Percentiles rank a stretch among this genome's conserved stretches.
Conservation (phyloP, 2,797 vertebrate species). For the Leptoclinus maculatus region DNA sequence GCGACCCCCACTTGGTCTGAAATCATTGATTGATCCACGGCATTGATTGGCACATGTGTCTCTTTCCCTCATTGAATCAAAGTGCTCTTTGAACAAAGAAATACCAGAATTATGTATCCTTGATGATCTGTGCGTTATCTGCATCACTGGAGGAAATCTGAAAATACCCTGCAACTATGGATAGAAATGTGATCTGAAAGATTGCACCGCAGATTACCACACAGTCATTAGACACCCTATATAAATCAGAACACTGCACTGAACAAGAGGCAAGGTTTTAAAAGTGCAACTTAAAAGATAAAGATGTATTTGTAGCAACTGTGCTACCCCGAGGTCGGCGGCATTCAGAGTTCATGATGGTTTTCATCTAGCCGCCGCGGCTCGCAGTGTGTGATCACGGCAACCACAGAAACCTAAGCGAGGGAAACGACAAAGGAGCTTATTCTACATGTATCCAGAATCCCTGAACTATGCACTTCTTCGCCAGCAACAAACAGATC, state of each 20-base stretch:
- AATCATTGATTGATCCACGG: conserved; percentile 30
- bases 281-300: neutral
- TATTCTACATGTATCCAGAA: neutral
- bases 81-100: conserved; percentile 26
- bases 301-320: neutral
- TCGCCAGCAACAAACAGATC: neutral
- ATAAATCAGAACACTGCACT: neutral
- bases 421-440: neutral
- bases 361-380: neutral
- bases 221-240: neutral
- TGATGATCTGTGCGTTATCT: conserved; percentile 15
- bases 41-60: conserved; percentile 36
- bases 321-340: too few species aligned
- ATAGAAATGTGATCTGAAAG: too few species aligned
- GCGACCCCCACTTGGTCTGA: conserved; percentile 20
- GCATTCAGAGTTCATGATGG: neutral
- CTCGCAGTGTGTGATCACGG: neutral
- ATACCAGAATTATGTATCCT: conserved; percentile 12
- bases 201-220: too few species aligned
- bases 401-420: neutral
- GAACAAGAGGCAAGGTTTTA: neutral
- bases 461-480: neutral
- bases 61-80: conserved; percentile 27
- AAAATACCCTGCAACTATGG: neutral
- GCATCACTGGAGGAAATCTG: neutral